Conservation (phyloP, 2,113 vertebrate species). For the Oncorhynchus gorbuscha region DNA sequence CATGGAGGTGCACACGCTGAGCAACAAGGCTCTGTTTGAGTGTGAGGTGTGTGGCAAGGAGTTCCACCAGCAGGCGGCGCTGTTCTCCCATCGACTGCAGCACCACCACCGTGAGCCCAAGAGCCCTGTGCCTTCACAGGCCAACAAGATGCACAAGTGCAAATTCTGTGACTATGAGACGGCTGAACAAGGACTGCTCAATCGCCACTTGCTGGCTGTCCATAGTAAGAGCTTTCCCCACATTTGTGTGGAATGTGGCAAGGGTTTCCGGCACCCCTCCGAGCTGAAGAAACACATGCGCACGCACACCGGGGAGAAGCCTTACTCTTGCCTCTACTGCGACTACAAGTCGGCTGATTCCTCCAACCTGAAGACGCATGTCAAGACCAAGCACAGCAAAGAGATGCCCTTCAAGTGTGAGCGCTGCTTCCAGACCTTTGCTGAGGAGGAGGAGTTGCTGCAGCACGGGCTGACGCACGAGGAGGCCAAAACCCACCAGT, state of each 20-base stretch:
- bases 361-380: slow-evolving; percentile 96
- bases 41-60: slow-evolving; percentile 93
- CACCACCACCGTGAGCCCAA: slow-evolving; percentile 85
- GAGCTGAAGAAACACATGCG: slow-evolving; percentile 99
- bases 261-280: slow-evolving; percentile 94
- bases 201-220: slow-evolving; percentile 92
- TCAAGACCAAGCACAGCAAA: slow-evolving; percentile 96
- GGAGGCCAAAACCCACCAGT: slow-evolving; percentile 94
- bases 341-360: slow-evolving; percentile 95
- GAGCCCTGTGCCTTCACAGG: slow-evolving; percentile 47
- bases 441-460: slow-evolving; percentile 92
- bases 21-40: slow-evolving; percentile 86
- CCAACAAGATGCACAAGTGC: slow-evolving; percentile 95
- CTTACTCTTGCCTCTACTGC: slow-evolving; percentile 94
- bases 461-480: slow-evolving; percentile 90
- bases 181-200: slow-evolving; percentile 92
- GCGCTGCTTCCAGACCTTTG: slow-evolving; percentile 93
- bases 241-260: slow-evolving; percentile 97
- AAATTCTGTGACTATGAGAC: slow-evolving; percentile 98
- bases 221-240: slow-evolving; percentile 99
- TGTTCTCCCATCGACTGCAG: slow-evolving; percentile 94
- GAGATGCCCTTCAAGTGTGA: slow-evolving; percentile 92
- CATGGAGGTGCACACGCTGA: slow-evolving; percentile 94
- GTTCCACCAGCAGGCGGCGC: slow-evolving; percentile 90
- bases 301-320: slow-evolving; percentile 96